Evolutionary conservation across 2,888 invertebrate genomes (phyloP), one percentile per base, ranked within the genome.

Genomic region (Drosophila suboccidentalis): DNA sequence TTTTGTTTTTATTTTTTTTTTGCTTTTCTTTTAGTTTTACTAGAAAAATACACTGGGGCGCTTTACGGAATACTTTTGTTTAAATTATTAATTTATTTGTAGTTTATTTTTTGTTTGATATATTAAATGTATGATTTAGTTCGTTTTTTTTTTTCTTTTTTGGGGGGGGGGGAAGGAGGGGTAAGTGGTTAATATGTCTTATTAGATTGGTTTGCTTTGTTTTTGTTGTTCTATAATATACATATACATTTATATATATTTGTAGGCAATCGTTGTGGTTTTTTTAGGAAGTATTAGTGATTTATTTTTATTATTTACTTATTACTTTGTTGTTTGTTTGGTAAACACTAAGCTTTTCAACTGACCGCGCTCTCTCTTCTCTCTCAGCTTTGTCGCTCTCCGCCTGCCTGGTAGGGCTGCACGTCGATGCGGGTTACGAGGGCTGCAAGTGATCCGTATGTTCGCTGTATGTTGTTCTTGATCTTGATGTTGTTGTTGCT

Each of bases 231-330:
- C 53, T 66, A 57, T 69, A 71, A 72, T 81, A 75, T 80, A 78
- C 72, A 81, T 86, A 75, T 80, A 78, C 72, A 81, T 89, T 75
- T 77, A 75, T 76, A 79, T 87, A 77, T 82, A 73, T 85, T 80
- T 89, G 90, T 82, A 89, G 90, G 86, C 90, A 91, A 86, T 90
- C 88, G 90, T 91, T 88, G 91, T 90, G 91, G 90, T 91, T 80
- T 87, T 29, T 29, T 82, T 90, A 90, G 91, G 91, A 85, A 85
- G 84, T 85, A 88, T 82, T 88, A 88, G 84, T 85, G 90, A 88
- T 85, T 87, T 85, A 71, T 50, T 73, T 67, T 60, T 62, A 60
- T 44, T 59, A 60, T 44, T 59, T 71, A 43, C 61, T 76, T 68
- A 66, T 71, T 71, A 71, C 54, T 57, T 73, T 66, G 36, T 65